phyloP scores from a whole-genome alignment of 1,140 invertebrate species.

The Linepithema humile region DNA sequence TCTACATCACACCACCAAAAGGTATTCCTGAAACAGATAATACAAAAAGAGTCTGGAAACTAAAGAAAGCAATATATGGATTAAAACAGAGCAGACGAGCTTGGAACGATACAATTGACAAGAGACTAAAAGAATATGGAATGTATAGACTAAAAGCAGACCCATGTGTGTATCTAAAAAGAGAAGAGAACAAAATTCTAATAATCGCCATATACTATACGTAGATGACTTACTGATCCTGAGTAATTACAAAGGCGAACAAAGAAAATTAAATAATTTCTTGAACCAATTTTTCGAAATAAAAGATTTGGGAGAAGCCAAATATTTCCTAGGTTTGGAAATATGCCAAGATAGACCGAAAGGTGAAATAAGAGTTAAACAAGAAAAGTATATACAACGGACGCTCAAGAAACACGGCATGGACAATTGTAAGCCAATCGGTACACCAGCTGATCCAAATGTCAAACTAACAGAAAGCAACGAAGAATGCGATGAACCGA shows the following conservation, averaged over 20 bases:
- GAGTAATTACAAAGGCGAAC: slow-evolving; percentile 54
- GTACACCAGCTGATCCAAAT: background rate
- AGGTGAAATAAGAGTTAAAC: background rate
- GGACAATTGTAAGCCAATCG: background rate
- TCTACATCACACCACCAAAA: slow-evolving; percentile 77
- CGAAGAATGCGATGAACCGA: too few relatives aligned
- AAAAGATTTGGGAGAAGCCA: background rate
- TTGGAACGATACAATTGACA: slow-evolving; percentile 74
- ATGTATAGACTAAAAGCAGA: slow-evolving; percentile 63
- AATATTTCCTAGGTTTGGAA: background rate
- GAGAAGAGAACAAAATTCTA: slow-evolving; percentile 35
- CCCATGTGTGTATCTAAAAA: slow-evolving; percentile 68
- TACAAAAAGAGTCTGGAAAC: slow-evolving; percentile 66
- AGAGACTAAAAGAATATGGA: slow-evolving; percentile 15
- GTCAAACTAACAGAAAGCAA: background rate
- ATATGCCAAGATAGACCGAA: background rate
- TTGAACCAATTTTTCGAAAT: background rate
- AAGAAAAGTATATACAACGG: background rate
- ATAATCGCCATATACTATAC: slow-evolving; percentile 75
- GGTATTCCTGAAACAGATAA: slow-evolving; percentile 36
- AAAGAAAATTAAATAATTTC: background rate
- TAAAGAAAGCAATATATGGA: slow-evolving; percentile 78
- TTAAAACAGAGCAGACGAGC: slow-evolving; percentile 74
- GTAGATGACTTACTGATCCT: slow-evolving; percentile 78
- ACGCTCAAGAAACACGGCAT: background rate